A percentile compares a stretch with the other conserved stretches of the same genome.
Evolutionary conservation across 2,797 vertebrate species (phyloP).

Genomic region (Pseudochaenichthys georgianus): DNA sequence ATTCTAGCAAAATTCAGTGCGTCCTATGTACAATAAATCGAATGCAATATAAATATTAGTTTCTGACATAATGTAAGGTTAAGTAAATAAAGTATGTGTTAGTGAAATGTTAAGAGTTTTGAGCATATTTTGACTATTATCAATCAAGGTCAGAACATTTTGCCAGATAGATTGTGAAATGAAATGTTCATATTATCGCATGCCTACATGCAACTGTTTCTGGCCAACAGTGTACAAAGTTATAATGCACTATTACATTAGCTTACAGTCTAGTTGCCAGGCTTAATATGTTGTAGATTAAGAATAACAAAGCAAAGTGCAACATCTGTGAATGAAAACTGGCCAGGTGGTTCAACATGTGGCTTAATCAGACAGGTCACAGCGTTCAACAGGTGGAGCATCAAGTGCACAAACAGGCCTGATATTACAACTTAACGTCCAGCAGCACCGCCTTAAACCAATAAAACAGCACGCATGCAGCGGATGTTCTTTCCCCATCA

Average conservation of each 20-base stretch:
- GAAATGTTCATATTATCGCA: too few species aligned
- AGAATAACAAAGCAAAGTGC: constrained; percentile 9
- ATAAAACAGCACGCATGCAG: constrained; percentile 21
- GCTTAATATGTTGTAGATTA: constrained; percentile 14
- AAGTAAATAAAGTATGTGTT: too few species aligned
- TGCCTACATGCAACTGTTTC: not conserved
- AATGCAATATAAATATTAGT: too few species aligned
- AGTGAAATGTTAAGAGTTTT: too few species aligned
- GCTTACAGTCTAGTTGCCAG: not conserved
- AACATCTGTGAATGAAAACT: not conserved
- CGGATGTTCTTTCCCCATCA: constrained; percentile 34
- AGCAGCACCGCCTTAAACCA: constrained; percentile 23
- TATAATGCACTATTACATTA: not conserved
- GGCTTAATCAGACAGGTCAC: not conserved
- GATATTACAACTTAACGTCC: constrained; percentile 11
- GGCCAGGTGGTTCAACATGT: not conserved
- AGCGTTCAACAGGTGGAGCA: constrained; percentile 30
- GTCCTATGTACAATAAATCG: too few species aligned
- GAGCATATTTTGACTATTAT: too few species aligned
- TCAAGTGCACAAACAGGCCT: not conserved
- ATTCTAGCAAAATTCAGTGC: too few species aligned
- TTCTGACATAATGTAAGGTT: too few species aligned
- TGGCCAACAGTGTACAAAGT: not conserved
- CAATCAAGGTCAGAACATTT: too few species aligned
- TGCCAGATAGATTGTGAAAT: too few species aligned